Evolutionary conservation across 2,888 invertebrate species (phyloP).

Genomic region (Ephialtes manifestator): DNA sequence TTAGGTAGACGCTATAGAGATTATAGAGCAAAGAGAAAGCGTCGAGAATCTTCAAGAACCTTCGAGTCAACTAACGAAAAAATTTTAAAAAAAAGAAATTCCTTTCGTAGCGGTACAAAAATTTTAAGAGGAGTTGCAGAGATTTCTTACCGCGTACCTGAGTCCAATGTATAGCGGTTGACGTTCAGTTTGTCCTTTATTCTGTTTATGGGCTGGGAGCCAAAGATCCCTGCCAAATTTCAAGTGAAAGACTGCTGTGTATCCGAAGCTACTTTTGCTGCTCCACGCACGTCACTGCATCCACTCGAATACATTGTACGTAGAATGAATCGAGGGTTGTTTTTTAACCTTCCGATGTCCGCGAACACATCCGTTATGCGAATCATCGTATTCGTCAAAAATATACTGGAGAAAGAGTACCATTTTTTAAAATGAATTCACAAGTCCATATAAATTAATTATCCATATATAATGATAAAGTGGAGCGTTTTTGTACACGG

Average conservation of each 20-base stretch:
- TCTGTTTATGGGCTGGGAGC: constrained; percentile 53
- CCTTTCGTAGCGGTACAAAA: background rate
- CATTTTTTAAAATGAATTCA: background rate
- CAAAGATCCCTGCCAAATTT: constrained; percentile 67
- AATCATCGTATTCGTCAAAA: background rate
- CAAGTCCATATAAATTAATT: too few relatives aligned
- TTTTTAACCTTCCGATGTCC: constrained; percentile 27
- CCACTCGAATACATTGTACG: constrained; percentile 35
- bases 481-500: too few relatives aligned
- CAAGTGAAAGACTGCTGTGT: constrained; percentile 41
- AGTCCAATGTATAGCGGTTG: background rate
- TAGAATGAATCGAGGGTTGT: constrained; percentile 3
- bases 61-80: background rate
- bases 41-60: background rate
- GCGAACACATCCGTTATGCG: background rate
- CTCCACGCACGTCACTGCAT: constrained; percentile 34
- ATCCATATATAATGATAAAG: too few relatives aligned
- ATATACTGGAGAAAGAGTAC: background rate
- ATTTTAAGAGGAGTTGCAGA: background rate
- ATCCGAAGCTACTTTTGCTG: background rate
- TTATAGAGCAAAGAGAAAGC: constrained; percentile 5
- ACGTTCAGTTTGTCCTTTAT: constrained; percentile 49
- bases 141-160: background rate
- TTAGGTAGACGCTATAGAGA: background rate
- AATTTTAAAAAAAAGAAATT: background rate